Percentiles rank a stretch among this genome's conserved stretches.
phyloP scores from a whole-genome alignment of 1,140 invertebrate genomes.

The Muscidifurax raptorellus region DNA sequence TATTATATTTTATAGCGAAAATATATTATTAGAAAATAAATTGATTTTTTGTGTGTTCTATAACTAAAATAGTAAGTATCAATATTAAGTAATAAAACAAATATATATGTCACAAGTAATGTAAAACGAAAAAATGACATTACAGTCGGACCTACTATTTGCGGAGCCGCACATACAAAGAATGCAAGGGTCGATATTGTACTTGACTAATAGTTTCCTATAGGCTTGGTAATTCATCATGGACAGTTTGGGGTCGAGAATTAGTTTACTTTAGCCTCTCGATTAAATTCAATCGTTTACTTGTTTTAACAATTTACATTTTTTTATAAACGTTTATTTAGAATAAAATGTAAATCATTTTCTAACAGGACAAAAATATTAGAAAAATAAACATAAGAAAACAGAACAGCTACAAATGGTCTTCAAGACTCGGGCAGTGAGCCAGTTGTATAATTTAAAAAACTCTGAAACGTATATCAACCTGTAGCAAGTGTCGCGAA shows the following conservation, averaged over 20 bases:
- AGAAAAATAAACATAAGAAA: too few species aligned
- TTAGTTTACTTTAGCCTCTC: conserved; percentile 72
- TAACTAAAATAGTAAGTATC: not conserved
- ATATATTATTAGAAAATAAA: conserved; percentile 56
- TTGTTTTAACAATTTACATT: not conserved
- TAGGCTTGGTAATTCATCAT: conserved; percentile 74
- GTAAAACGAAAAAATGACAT: conserved; percentile 59
- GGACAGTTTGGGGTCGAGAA: conserved; percentile 71
- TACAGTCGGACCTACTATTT: conserved; percentile 64
- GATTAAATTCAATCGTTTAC: conserved; percentile 65
- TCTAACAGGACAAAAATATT: too few species aligned
- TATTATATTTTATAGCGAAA: conserved; percentile 52
- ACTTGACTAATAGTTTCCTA: conserved; percentile 76
- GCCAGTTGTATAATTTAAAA: too few species aligned
- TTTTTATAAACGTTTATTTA: not conserved
- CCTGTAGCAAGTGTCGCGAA: not conserved
- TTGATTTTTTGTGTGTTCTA: not conserved
- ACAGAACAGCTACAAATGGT: too few species aligned
- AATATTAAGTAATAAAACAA: not conserved
- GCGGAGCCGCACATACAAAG: conserved; percentile 67
- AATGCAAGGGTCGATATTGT: conserved; percentile 75
- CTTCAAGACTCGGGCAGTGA: too few species aligned
- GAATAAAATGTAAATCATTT: too few species aligned
- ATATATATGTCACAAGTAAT: conserved; percentile 14
- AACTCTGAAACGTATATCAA: not conserved